These are phyloP conservation scores for Lasioglossum villosulum DNA, from an alignment of 2,888 invertebrate species.

Conservation along the genomic window DNA sequence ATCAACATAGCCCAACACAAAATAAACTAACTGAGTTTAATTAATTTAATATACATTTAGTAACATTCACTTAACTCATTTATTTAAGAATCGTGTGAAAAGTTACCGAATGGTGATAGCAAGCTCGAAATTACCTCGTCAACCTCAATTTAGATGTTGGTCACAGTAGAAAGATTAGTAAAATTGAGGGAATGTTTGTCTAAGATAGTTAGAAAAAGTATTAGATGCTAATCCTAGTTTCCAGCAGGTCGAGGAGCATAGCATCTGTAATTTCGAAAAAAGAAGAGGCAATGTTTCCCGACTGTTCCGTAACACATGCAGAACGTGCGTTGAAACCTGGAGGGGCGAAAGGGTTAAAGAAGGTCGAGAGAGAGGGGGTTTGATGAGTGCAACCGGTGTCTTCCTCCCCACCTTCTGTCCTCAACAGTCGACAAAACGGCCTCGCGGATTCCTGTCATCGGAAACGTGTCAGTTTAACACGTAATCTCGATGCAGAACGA, in stretches of 20 bases:
- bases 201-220: neutral
- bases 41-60: too few species aligned
- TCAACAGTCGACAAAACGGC: constrained; percentile 75
- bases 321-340: constrained; percentile 65
- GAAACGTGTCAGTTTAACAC: constrained; percentile 82
- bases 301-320: constrained; percentile 65
- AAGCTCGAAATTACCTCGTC: neutral
- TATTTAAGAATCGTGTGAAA: neutral
- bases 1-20: neutral
- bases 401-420: constrained; percentile 79
- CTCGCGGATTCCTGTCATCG: constrained; percentile 79
- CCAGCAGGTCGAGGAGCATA: neutral
- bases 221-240: neutral
- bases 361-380: constrained; percentile 77
- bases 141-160: neutral
- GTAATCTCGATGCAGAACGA: constrained; percentile 80
- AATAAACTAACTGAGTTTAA: neutral
- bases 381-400: constrained; percentile 84
- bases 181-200: neutral
- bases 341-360: constrained; percentile 69
- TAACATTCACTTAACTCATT: too few species aligned
- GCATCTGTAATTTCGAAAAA: constrained; percentile 1
- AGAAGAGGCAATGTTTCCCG: neutral
- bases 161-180: neutral
- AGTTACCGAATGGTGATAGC: neutral